Evolutionary conservation across 35 echinoderm and acorn worm genomes (phyloP).

Genomic region (Lytechinus variegatus): DNA sequence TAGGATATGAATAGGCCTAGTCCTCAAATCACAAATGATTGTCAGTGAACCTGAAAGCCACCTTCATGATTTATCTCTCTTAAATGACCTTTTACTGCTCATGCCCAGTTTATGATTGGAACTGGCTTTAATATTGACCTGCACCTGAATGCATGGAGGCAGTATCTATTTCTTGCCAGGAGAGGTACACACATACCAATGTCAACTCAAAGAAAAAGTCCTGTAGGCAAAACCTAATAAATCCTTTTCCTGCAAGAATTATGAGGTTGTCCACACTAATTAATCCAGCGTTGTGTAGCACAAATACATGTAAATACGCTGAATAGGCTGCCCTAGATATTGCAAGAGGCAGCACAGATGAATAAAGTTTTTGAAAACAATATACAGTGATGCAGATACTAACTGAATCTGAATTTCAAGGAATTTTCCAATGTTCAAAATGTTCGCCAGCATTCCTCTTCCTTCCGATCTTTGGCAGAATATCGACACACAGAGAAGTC

Average conservation of each 20-base stretch:
- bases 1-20: too few relatives aligned
- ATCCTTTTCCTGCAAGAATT: background rate
- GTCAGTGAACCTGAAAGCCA: too few relatives aligned
- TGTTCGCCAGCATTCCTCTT: background rate
- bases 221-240: background rate
- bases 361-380: background rate
- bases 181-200: background rate
- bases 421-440: background rate
- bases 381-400: background rate
- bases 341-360: background rate
- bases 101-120: too few relatives aligned
- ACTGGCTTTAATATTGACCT: too few relatives aligned
- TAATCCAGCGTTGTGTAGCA: background rate
- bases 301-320: background rate
- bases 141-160: too few relatives aligned
- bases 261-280: background rate
- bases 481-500: background rate
- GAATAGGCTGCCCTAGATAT: too few relatives aligned
- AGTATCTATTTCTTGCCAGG: too few relatives aligned
- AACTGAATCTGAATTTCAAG: background rate
- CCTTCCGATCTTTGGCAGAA: background rate
- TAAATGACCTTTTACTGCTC: too few relatives aligned
- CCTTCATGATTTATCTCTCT: too few relatives aligned
- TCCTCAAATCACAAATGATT: too few relatives aligned
- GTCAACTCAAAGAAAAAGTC: background rate